phyloP scores from a whole-genome alignment of 2,797 vertebrate genomes.

The Eleutherodactylus coqui region DNA sequence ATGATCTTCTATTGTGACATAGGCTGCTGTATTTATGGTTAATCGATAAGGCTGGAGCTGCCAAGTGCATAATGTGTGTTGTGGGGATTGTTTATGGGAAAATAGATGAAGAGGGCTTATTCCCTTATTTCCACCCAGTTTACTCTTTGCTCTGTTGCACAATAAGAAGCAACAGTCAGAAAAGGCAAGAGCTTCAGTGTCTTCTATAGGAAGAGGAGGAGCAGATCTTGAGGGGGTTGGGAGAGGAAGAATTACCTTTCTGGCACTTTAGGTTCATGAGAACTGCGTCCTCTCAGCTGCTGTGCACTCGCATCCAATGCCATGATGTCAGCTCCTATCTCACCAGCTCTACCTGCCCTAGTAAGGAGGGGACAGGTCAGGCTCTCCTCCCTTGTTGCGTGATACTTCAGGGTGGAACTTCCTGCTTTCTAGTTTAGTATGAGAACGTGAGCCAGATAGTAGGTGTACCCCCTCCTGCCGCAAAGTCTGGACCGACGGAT shows the following conservation, averaged over 20 bases:
- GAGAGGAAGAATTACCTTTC: constrained; percentile 44
- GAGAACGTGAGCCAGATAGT: constrained; percentile 50
- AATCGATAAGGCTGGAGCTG: background rate
- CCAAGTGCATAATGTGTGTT: constrained; percentile 3
- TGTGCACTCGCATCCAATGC: constrained; percentile 63
- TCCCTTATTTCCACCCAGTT: constrained; percentile 27
- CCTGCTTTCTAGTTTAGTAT: constrained; percentile 62
- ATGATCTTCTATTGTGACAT: background rate
- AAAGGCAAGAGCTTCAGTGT: constrained; percentile 24
- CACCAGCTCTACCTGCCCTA: constrained; percentile 57
- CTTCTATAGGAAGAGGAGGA: constrained; percentile 44
- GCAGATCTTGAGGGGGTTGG: constrained; percentile 39
- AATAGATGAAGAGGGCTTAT: constrained; percentile 3
- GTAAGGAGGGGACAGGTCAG: constrained; percentile 61
- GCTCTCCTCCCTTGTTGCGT: constrained; percentile 61
- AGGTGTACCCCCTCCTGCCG: constrained; percentile 41
- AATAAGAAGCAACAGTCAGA: constrained; percentile 50
- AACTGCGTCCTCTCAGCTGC: constrained; percentile 64
- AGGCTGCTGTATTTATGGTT: background rate
- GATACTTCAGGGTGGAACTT: constrained; percentile 63
- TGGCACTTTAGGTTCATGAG: constrained; percentile 64
- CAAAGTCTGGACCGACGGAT: constrained; percentile 49
- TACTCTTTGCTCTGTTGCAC: constrained; percentile 52
- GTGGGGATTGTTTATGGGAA: constrained; percentile 2
- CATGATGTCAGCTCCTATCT: constrained; percentile 62